These are phyloP conservation scores for Acronicta leporina DNA, from an alignment of 2,888 invertebrate genomes.

Conservation along the genomic window DNA sequence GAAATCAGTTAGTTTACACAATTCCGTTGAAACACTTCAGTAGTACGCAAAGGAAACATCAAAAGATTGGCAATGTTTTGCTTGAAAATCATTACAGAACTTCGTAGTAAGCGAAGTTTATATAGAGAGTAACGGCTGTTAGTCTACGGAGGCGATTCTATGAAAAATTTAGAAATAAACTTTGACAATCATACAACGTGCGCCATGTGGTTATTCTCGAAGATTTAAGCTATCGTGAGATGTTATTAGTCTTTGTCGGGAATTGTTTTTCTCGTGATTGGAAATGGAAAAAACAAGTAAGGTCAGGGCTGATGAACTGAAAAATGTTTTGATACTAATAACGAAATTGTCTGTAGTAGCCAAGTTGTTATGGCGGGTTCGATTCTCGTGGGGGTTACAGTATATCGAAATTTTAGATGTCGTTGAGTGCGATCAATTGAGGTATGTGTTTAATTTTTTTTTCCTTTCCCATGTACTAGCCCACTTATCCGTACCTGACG, in stretches of 20 bases:
- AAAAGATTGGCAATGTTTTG: constrained; percentile 44
- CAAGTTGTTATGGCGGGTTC: too few relatives aligned
- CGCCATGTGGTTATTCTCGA: not conserved
- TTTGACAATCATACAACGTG: constrained; percentile 1
- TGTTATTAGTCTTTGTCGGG: not conserved
- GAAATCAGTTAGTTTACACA: constrained; percentile 7
- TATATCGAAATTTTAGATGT: too few relatives aligned
- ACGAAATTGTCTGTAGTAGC: too few relatives aligned
- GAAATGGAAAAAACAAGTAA: too few relatives aligned
- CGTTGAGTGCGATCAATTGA: too few relatives aligned
- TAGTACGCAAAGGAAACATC: constrained; percentile 21
- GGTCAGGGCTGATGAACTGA: too few relatives aligned
- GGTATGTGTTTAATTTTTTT: too few relatives aligned
- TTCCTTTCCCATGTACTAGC: too few relatives aligned
- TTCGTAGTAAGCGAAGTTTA: constrained; percentile 40
- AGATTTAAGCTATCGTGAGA: not conserved
- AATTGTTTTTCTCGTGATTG: not conserved
- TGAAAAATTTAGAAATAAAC: constrained; percentile 26
- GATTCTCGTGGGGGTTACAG: too few relatives aligned
- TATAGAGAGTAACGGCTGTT: constrained; percentile 33
- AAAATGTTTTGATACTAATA: too few relatives aligned
- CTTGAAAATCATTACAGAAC: constrained; percentile 20
- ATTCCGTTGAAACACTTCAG: constrained; percentile 16
- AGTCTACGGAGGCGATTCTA: constrained; percentile 6
- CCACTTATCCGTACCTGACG: too few relatives aligned